Evolutionary conservation across 2,888 invertebrate genomes (phyloP), one percentile per base, ranked within the genome.

Genomic region (Drosophila flavopinicola): DNA sequence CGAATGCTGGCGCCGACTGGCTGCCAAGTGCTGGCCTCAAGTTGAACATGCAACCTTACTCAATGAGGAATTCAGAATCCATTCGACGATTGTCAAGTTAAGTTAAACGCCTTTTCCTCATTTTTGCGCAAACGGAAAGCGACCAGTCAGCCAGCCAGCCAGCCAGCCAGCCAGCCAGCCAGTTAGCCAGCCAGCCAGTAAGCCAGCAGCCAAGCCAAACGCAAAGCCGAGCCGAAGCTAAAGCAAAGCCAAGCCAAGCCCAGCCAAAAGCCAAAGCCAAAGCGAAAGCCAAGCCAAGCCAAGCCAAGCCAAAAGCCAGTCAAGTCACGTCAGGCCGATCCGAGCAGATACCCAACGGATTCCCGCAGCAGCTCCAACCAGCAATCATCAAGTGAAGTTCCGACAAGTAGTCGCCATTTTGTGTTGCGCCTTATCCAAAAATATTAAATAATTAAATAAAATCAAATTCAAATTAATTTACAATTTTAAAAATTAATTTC

Each of bases 41-140:
- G 71, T 69, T 57, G 42, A 64, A 67, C 54, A 54, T 48, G 68
- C 74, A 89, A 87, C 89, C 89, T 89, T 88, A 75, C 88, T 83
- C 89, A 89, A 89, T 83, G 85, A 75, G 76, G 85, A 89, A 86
- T 78, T 87, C 85, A 87, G 86, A 89, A 88, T 84, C 87, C 87
- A 88, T 89, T 88, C 82, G 89, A 83, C 88, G 83, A 84, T 85
- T 86, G 88, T 85, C 86, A 87, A 87, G 87, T 86, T 86, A 86
- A 87, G 85, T 87, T 88, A 79, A 69, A 75, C 70, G 85, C 78
- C 80, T 77, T 76, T 85, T 78, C 68, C 75, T 72, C 83, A 70
- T 76, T 83, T 83, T 71, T 74, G n/a, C 58, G 66, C 75, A 65
- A 85, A 68, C 63, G 48, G 60, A 75, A 80, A 69, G 61, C 64